Percentiles rank a stretch among this genome's conserved stretches.
phyloP scores from a whole-genome alignment of 2,888 invertebrate species.

The Conops quadrifasciatus region DNA sequence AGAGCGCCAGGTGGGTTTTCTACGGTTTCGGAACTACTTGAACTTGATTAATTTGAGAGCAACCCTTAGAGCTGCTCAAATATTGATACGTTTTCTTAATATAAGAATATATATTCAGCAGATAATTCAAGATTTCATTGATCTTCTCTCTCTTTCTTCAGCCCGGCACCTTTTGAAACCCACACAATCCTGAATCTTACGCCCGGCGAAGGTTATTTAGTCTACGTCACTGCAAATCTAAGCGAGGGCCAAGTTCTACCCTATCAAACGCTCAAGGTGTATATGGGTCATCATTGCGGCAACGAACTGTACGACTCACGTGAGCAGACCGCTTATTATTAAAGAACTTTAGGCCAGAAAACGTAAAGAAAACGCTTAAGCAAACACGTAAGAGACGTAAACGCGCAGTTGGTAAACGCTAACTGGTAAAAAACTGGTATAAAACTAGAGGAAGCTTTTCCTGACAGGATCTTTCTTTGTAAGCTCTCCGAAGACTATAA shows the following conservation, averaged over 20 bases:
- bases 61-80: too few species aligned
- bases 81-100: too few species aligned
- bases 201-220: slow-evolving; percentile 68
- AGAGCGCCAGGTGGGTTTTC: slow-evolving; percentile 55
- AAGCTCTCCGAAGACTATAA: neutral
- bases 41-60: too few species aligned
- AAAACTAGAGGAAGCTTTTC: neutral
- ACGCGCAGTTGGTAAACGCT: too few species aligned
- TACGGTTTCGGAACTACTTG: too few species aligned
- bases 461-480: too few species aligned
- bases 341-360: slow-evolving; percentile 28
- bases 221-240: slow-evolving; percentile 70
- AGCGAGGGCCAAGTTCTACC: slow-evolving; percentile 69
- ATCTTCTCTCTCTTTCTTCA: slow-evolving; percentile 47
- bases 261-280: slow-evolving; percentile 67
- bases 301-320: slow-evolving; percentile 55
- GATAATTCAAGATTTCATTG: too few species aligned
- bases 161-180: slow-evolving; percentile 65
- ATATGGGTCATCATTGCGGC: slow-evolving; percentile 57
- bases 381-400: too few species aligned
- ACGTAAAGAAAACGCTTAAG: slow-evolving; percentile 38
- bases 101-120: too few species aligned
- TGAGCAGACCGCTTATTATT: slow-evolving; percentile 57
- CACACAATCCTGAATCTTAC: slow-evolving; percentile 65
- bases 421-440: neutral